These are phyloP conservation scores for Sebastes matsubarae DNA, from an alignment of 2,797 vertebrate genomes.

Conservation along the genomic window DNA sequence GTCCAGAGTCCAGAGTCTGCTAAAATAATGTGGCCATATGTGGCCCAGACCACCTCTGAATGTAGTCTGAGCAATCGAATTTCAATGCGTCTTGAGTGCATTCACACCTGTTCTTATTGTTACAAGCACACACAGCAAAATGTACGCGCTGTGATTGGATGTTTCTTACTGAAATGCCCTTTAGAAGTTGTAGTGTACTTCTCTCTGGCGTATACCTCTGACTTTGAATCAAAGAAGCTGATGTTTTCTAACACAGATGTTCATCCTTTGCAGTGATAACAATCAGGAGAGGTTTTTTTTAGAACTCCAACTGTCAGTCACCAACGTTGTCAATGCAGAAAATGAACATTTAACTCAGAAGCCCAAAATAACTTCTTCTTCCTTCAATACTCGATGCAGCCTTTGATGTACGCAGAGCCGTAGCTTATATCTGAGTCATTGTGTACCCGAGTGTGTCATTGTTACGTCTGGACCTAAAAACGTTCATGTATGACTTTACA, in stretches of 20 bases:
- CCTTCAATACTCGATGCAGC: background rate
- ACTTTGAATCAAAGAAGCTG: background rate
- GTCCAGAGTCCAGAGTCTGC: too few relatives aligned
- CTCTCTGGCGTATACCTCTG: background rate
- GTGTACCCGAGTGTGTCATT: background rate
- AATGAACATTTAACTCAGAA: background rate
- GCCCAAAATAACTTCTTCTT: background rate
- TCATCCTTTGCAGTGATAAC: background rate
- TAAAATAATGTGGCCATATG: too few relatives aligned
- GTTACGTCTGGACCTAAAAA: conserved; percentile 1
- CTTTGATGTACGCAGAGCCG: background rate
- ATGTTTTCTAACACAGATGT: background rate
- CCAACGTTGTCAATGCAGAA: background rate
- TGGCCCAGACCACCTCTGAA: too few relatives aligned
- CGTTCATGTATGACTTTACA: conserved; percentile 39
- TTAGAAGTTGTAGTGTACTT: background rate
- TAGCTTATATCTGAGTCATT: background rate
- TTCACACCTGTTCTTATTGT: too few relatives aligned
- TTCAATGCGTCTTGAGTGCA: too few relatives aligned
- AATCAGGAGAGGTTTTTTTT: background rate
- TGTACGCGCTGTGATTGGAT: too few relatives aligned
- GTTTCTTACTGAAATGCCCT: background rate
- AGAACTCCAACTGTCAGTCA: background rate
- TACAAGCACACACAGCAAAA: accelerated
- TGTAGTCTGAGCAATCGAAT: too few relatives aligned